Percentiles rank a stretch among this genome's conserved stretches.
phyloP scores from a whole-genome alignment of 2,888 invertebrate species.

The Plebejus melissa region DNA sequence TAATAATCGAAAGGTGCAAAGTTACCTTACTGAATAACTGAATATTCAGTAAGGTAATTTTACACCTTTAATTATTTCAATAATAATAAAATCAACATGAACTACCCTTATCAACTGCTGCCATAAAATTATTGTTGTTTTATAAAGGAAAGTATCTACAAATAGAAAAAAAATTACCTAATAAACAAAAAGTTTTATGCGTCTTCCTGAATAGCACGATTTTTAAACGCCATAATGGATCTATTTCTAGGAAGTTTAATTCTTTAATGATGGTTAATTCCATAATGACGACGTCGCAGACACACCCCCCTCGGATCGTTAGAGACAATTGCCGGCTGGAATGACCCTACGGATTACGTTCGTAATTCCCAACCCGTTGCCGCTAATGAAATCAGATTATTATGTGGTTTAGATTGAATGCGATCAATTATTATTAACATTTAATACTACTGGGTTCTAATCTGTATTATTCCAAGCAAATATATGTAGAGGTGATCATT shows the following conservation, averaged over 20 bases:
- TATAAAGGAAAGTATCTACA: no score
- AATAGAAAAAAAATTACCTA: no score
- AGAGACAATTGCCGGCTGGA: constrained; percentile 33
- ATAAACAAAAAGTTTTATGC: background rate
- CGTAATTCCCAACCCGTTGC: constrained; percentile 16
- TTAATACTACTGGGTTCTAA: background rate
- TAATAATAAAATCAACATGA: no score
- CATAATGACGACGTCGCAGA: constrained; percentile 29
- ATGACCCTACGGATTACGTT: constrained; percentile 28
- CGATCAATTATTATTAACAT: constrained; percentile 5
- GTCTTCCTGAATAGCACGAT: background rate
- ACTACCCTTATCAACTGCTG: no score
- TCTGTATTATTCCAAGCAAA: background rate
- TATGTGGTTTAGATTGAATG: constrained; percentile 5
- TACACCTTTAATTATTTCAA: no score
- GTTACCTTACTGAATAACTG: no score
- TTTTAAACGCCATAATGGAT: constrained; percentile 3
- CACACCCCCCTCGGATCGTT: constrained; percentile 35
- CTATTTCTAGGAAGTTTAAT: constrained; percentile 12
- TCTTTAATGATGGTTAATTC: constrained; percentile 13
- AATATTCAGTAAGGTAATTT: no score
- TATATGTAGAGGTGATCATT: background rate
- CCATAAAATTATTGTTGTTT: no score
- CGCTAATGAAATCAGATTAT: constrained; percentile 18
- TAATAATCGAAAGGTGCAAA: no score